These are phyloP conservation scores for Cordilura impudica DNA, from an alignment of 2,888 invertebrate species.

Conservation along the genomic window DNA sequence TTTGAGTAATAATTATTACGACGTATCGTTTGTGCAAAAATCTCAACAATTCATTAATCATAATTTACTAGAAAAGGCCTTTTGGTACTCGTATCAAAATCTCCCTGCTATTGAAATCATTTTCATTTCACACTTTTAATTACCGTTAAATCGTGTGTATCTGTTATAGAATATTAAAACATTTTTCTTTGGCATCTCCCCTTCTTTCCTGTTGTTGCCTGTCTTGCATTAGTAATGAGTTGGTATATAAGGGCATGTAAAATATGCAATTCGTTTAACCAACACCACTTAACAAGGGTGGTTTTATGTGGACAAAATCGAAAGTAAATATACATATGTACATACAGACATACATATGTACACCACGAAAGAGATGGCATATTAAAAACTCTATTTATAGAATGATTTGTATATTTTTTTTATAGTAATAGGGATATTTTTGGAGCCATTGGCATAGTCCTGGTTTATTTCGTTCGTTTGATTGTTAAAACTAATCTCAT, in stretches of 20 bases:
- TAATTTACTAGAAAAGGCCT: conserved; percentile 17
- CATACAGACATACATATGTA: neutral
- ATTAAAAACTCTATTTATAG: too few species aligned
- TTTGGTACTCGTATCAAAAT: neutral
- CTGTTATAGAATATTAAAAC: conserved; percentile 18
- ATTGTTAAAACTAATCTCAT: too few species aligned
- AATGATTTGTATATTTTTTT: too few species aligned
- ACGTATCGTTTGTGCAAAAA: neutral
- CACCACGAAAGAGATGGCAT: too few species aligned
- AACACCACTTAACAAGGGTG: conserved; percentile 30
- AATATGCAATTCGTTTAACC: neutral
- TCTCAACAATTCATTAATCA: conserved; percentile 44
- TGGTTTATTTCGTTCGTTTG: too few species aligned
- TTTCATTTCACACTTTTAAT: conserved; percentile 53
- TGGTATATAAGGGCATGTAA: neutral
- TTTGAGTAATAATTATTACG: neutral
- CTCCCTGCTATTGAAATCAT: conserved; percentile 3
- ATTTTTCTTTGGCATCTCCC: neutral
- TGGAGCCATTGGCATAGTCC: too few species aligned
- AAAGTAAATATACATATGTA: neutral
- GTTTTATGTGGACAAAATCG: conserved; percentile 1
- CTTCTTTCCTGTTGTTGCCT: neutral
- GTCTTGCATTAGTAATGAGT: conserved; percentile 1
- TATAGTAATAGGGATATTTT: too few species aligned
- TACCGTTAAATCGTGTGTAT: conserved; percentile 58